These are phyloP conservation scores for Lagopus muta DNA, from an alignment of 2,113 vertebrate genomes.

Conservation along the genomic window DNA sequence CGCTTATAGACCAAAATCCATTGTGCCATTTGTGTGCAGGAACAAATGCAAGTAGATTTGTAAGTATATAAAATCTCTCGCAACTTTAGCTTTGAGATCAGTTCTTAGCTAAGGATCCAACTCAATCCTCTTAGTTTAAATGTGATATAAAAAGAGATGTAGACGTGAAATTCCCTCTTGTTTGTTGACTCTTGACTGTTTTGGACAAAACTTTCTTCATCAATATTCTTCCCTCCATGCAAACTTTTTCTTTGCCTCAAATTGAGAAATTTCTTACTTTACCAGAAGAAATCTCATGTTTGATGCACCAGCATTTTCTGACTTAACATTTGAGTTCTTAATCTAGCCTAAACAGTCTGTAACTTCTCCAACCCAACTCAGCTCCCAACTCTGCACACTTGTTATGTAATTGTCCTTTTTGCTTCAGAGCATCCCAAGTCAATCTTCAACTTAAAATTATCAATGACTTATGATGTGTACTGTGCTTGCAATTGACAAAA, in stretches of 20 bases:
- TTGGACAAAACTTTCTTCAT: neutral
- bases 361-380: neutral
- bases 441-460: neutral
- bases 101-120: neutral
- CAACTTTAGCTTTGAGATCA: neutral
- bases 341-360: neutral
- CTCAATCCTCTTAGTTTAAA: neutral
- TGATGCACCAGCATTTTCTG: neutral
- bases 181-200: neutral
- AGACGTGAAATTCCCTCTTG: neutral
- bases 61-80: neutral
- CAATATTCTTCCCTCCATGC: neutral
- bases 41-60: neutral
- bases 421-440: neutral
- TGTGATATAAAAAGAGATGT: neutral
- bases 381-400: neutral
- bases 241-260: neutral
- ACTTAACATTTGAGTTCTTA: neutral
- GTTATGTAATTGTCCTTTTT: neutral
- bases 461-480: neutral
- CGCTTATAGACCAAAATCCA: neutral
- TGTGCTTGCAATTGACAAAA: neutral
- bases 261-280: neutral
- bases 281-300: neutral
- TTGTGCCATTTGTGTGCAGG: neutral